Conservation (phyloP, 2,113 vertebrate species). For the Chascanopsetta lugubris region DNA sequence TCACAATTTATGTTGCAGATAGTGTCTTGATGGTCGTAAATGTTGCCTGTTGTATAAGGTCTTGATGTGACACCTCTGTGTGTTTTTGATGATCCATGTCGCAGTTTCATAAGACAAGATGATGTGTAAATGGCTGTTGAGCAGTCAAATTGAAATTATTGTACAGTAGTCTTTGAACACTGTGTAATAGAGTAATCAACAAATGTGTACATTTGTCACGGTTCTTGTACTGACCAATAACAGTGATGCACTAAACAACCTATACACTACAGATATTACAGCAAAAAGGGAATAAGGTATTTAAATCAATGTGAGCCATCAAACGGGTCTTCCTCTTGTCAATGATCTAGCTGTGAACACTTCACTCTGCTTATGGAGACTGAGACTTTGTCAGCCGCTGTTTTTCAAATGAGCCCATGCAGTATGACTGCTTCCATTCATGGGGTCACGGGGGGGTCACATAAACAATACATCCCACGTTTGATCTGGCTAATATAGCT, state of each 20-base stretch:
- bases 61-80: neutral
- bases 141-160: neutral
- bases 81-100: neutral
- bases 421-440: neutral
- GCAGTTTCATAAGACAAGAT: neutral
- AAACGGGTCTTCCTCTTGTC: neutral
- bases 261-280: too few relatives aligned
- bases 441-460: conserved; percentile 6
- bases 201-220: neutral
- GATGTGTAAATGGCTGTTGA: neutral
- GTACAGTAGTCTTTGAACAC: neutral
- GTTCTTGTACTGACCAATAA: neutral
- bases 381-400: neutral
- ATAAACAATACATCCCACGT: neutral
- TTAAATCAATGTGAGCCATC: too few relatives aligned
- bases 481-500: neutral
- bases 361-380: neutral
- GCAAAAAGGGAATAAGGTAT: too few relatives aligned
- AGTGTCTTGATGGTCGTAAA: too few relatives aligned
- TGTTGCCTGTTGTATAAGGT: neutral
- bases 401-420: neutral
- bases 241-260: neutral
- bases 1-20: too few relatives aligned
- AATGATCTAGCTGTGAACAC: conserved; percentile 1
- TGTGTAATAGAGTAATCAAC: neutral